Evolutionary conservation across 1,140 invertebrate genomes (phyloP).

Genomic region (Drosophila varians): DNA sequence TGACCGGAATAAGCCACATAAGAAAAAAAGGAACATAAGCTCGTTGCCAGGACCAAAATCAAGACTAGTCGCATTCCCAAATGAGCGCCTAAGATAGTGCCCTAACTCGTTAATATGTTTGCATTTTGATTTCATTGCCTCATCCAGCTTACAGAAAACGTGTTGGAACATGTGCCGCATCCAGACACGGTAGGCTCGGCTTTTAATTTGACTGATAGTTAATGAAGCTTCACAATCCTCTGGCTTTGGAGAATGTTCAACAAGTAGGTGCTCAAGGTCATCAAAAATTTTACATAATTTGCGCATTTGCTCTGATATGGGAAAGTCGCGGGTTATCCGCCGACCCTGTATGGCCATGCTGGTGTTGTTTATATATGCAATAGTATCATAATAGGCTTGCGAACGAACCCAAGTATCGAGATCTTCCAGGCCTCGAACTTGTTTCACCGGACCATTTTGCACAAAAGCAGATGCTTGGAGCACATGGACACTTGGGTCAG

Average conservation of each 20-base stretch:
- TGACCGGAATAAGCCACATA: constrained; percentile 50
- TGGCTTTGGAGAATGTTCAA: constrained; percentile 1
- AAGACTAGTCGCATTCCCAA: constrained; percentile 23
- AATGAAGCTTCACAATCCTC: background rate
- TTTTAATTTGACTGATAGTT: background rate
- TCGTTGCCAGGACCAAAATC: constrained; percentile 46
- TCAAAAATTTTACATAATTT: constrained; percentile 40
- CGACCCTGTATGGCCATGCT: constrained; percentile 48
- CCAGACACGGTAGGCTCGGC: constrained; percentile 26
- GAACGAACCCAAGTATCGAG: constrained; percentile 45
- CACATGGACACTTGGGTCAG: constrained; percentile 12
- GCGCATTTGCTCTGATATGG: constrained; percentile 19
- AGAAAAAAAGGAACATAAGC: constrained; percentile 60
- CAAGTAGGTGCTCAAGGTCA: constrained; percentile 31
- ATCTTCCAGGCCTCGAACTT: constrained; percentile 17
- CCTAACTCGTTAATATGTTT: constrained; percentile 53
- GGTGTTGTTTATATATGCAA: constrained; percentile 57
- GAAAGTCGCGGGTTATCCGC: background rate
- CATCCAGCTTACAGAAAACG: constrained; percentile 26
- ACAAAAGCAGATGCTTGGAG: constrained; percentile 20
- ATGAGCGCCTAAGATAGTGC: constrained; percentile 47
- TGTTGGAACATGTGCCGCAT: constrained; percentile 36
- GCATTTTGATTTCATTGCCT: constrained; percentile 27
- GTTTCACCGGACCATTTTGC: constrained; percentile 31
- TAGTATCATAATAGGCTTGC: constrained; percentile 44